A percentile compares a stretch with the other conserved stretches of the same genome.
phyloP scores from a whole-genome alignment of 2,888 invertebrate genomes.

The Odontomyia ornata region DNA sequence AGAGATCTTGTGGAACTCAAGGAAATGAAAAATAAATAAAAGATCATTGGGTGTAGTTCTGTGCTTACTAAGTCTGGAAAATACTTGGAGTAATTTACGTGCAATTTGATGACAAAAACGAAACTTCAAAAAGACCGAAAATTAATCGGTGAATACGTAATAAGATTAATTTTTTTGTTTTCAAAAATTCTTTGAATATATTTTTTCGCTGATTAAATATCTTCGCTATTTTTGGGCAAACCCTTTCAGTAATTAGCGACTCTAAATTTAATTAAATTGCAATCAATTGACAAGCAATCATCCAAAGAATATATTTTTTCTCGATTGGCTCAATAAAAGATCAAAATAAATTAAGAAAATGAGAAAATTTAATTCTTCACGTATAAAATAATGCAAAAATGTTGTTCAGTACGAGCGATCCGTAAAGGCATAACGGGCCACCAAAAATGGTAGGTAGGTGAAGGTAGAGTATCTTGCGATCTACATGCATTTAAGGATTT shows the following conservation, averaged over 20 bases:
- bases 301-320: neutral
- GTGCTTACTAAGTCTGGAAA: too few species aligned
- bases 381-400: slow-evolving; percentile 40
- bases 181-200: too few species aligned
- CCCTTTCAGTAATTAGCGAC: too few species aligned
- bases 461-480: slow-evolving; percentile 40
- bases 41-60: neutral
- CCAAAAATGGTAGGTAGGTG: slow-evolving; percentile 44
- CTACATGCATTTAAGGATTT: slow-evolving; percentile 44
- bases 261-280: too few species aligned
- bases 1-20: neutral
- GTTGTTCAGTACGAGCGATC: slow-evolving; percentile 26
- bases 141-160: too few species aligned
- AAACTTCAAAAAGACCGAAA: too few species aligned
- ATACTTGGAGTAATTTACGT: too few species aligned
- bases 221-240: too few species aligned
- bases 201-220: too few species aligned
- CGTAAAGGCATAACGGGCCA: slow-evolving; percentile 33
- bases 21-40: neutral
- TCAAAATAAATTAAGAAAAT: slow-evolving; percentile 24
- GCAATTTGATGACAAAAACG: too few species aligned
- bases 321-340: neutral
- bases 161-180: too few species aligned
- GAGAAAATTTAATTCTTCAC: slow-evolving; percentile 36
- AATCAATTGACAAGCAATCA: too few species aligned